Conservation (phyloP, 1,140 invertebrate species). For the Drosophila biarmipes region DNA sequence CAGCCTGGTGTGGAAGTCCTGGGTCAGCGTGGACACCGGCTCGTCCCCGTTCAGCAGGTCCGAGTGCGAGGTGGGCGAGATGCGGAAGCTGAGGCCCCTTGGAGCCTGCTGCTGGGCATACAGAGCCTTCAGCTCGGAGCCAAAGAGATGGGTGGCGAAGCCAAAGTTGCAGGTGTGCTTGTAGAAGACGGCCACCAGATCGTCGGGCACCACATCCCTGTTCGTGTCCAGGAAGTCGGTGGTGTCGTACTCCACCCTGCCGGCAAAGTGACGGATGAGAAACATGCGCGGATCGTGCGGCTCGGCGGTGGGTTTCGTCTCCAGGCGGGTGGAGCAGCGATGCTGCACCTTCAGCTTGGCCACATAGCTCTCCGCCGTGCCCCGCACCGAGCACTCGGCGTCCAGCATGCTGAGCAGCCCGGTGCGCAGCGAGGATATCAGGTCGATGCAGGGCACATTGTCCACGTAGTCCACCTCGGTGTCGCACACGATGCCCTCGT, state of each 20-base stretch:
- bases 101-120: conserved; percentile 93
- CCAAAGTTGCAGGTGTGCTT: conserved; percentile 97
- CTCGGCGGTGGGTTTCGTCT: conserved; percentile 85
- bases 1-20: conserved; percentile 96
- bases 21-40: conserved; percentile 95
- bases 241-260: conserved; percentile 94
- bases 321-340: conserved; percentile 88
- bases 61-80: conserved; percentile 95
- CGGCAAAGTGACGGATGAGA: conserved; percentile 96
- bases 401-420: conserved; percentile 96
- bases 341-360: conserved; percentile 94
- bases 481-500: conserved; percentile 96
- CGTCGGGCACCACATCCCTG: conserved; percentile 95
- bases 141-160: conserved; percentile 97
- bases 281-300: conserved; percentile 92
- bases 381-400: conserved; percentile 95
- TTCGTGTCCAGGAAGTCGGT: conserved; percentile 96
- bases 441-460: conserved; percentile 97
- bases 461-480: conserved; percentile 97
- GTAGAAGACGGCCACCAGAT: conserved; percentile 96
- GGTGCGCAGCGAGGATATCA: conserved; percentile 96
- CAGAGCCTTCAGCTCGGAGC: conserved; percentile 94
- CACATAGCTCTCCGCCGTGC: conserved; percentile 94
- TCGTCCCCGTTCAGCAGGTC: conserved; percentile 94
- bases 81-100: conserved; percentile 93